These are phyloP conservation scores for Zaprionus gabonicus DNA, from an alignment of 1,140 invertebrate species.

Conservation along the genomic window DNA sequence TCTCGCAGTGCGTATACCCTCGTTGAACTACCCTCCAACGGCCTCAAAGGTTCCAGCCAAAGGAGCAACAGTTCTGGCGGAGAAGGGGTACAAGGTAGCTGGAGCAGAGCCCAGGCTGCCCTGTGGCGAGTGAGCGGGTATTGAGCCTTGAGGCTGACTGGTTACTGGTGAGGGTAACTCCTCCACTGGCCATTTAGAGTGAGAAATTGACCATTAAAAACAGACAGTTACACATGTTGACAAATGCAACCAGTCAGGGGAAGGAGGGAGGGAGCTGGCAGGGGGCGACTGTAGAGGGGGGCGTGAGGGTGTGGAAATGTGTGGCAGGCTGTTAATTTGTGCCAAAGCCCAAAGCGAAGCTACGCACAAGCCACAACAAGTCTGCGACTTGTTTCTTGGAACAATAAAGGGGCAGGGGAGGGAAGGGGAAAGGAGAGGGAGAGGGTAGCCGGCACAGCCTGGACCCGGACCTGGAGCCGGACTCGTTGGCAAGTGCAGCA, in stretches of 20 bases:
- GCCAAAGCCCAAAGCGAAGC: conserved; percentile 6
- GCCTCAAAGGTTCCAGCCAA: neutral
- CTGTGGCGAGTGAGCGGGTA: neutral
- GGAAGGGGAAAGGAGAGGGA: neutral
- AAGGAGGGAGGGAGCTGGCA: neutral
- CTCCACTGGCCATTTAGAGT: conserved; percentile 73
- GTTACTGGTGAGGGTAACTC: conserved; percentile 7
- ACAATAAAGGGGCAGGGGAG: neutral
- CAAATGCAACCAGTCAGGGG: conserved; percentile 69
- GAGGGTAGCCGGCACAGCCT: neutral
- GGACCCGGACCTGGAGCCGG: conserved; percentile 26
- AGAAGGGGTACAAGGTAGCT: neutral
- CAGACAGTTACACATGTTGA: conserved; percentile 82
- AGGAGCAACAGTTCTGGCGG: conserved; percentile 10
- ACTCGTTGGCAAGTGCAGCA: conserved; percentile 58
- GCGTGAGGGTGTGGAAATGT: conserved; percentile 6
- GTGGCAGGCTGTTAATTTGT: conserved; percentile 37
- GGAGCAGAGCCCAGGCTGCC: too few species aligned
- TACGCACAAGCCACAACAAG: conserved; percentile 30
- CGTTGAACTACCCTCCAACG: too few species aligned
- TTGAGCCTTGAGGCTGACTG: conserved; percentile 7
- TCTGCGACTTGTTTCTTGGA: conserved; percentile 11
- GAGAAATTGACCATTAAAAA: conserved; percentile 84
- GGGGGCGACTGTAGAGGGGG: neutral
- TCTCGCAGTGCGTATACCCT: too few species aligned